Evolutionary conservation across 2,113 vertebrate species (phyloP).

Genomic region (Gadus macrocephalus): DNA sequence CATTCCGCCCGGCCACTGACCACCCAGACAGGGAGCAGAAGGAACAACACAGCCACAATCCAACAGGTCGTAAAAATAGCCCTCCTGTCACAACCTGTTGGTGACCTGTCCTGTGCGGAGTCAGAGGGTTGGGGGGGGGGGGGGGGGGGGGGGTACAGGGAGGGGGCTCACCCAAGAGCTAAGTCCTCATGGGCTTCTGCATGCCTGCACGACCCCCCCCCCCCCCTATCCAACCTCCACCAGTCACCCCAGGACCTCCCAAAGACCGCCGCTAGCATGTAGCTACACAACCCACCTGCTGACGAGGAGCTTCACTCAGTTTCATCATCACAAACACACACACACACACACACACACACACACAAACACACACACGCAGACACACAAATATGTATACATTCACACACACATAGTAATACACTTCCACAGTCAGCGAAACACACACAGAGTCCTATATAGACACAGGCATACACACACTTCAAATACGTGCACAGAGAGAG

Average conservation of each 20-base stretch:
- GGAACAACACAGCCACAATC: constrained; percentile 29
- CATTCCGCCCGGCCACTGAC: constrained; percentile 17
- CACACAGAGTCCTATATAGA: too few species aligned
- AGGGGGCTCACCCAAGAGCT: constrained; percentile 21
- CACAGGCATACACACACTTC: too few species aligned
- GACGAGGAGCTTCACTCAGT: background rate
- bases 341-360: background rate
- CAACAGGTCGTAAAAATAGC: constrained; percentile 51
- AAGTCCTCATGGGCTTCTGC: constrained; percentile 13
- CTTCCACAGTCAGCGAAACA: too few species aligned
- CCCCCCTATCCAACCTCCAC: background rate
- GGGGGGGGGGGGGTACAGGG: background rate
- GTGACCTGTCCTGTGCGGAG: constrained; percentile 40
- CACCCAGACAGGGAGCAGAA: constrained; percentile 30
- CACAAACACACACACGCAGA: too few species aligned
- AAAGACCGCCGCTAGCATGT: background rate
- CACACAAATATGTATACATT: too few species aligned
- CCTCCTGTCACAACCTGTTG: constrained; percentile 46
- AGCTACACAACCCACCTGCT: background rate
- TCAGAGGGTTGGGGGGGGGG: constrained; percentile 4
- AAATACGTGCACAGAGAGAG: too few species aligned
- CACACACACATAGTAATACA: too few species aligned
- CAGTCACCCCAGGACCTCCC: background rate
- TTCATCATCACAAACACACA: background rate
- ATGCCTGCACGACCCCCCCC: background rate